Percentiles rank a stretch among this genome's conserved stretches.
phyloP scores from a whole-genome alignment of 1,140 invertebrate genomes.

The Drosophila parabipectinata region DNA sequence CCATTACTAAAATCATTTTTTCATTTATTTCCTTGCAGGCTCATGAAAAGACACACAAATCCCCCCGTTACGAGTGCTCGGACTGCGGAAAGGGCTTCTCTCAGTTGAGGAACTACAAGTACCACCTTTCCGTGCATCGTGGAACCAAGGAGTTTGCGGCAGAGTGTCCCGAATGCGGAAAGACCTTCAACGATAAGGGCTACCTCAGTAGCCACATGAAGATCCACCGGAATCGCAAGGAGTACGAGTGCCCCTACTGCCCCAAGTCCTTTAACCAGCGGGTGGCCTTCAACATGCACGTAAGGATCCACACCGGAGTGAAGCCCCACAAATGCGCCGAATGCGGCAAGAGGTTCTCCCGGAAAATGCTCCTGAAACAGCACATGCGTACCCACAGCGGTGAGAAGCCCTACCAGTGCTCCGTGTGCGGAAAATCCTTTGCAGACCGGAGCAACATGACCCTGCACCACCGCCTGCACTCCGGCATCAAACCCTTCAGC shows the following conservation, averaged over 20 bases:
- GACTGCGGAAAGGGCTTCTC: slow-evolving; percentile 92
- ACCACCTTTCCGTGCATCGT: slow-evolving; percentile 90
- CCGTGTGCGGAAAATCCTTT: slow-evolving; percentile 85
- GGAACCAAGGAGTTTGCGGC: slow-evolving; percentile 91
- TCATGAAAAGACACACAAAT: slow-evolving; percentile 83
- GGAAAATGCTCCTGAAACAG: slow-evolving; percentile 92
- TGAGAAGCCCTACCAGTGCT: slow-evolving; percentile 82
- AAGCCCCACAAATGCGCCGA: slow-evolving; percentile 94
- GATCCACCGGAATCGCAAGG: slow-evolving; percentile 90
- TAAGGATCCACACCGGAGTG: slow-evolving; percentile 91
- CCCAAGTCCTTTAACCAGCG: slow-evolving; percentile 92
- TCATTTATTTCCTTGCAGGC: slow-evolving; percentile 41
- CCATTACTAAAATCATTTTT: neutral
- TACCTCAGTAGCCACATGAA: slow-evolving; percentile 92
- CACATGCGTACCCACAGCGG: slow-evolving; percentile 90
- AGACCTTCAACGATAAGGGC: slow-evolving; percentile 91
- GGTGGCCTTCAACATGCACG: slow-evolving; percentile 93
- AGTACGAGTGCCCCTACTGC: slow-evolving; percentile 90
- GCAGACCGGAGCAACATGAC: slow-evolving; percentile 93
- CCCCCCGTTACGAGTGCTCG: slow-evolving; percentile 89
- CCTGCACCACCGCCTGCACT: slow-evolving; percentile 90
- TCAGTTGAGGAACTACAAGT: slow-evolving; percentile 90
- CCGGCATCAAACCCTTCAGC: slow-evolving; percentile 93
- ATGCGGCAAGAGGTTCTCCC: slow-evolving; percentile 94
- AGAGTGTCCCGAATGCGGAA: slow-evolving; percentile 90